Conservation (phyloP, 2,888 invertebrate species). For the Plusia festucae region DNA sequence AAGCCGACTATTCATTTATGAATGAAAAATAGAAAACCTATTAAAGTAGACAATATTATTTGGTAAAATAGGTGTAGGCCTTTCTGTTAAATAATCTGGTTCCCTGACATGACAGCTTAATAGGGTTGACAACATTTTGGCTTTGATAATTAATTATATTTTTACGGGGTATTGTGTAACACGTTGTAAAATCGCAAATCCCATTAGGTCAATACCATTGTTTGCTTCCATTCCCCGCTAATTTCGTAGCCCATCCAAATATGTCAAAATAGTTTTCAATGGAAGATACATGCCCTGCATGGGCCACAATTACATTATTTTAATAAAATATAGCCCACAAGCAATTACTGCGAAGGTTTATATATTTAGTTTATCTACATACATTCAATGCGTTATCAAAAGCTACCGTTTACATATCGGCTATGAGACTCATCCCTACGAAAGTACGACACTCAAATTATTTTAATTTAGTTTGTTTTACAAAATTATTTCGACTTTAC, state of each 20-base stretch:
- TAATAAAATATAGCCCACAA: constrained; percentile 47
- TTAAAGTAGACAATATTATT: too few relatives aligned
- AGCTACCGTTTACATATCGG: constrained; percentile 58
- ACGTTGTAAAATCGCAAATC: not conserved
- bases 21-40: too few relatives aligned
- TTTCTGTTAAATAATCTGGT: too few relatives aligned
- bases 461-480: constrained; percentile 39
- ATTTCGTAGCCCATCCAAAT: constrained; percentile 29
- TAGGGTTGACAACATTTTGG: too few relatives aligned
- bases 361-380: constrained; percentile 44
- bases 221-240: not conserved
- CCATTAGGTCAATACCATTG: not conserved
- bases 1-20: too few relatives aligned
- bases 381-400: constrained; percentile 63
- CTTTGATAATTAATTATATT: too few relatives aligned
- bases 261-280: constrained; percentile 39
- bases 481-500: constrained; percentile 28
- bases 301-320: constrained; percentile 43
- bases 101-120: too few relatives aligned
- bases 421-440: constrained; percentile 41
- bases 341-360: constrained; percentile 33
- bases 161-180: too few relatives aligned
- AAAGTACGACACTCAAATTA: constrained; percentile 33
- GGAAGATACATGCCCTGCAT: constrained; percentile 52
- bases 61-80: too few relatives aligned